phyloP scores from a whole-genome alignment of 2,113 vertebrate species.

The Pelecanoides urinatrix region DNA sequence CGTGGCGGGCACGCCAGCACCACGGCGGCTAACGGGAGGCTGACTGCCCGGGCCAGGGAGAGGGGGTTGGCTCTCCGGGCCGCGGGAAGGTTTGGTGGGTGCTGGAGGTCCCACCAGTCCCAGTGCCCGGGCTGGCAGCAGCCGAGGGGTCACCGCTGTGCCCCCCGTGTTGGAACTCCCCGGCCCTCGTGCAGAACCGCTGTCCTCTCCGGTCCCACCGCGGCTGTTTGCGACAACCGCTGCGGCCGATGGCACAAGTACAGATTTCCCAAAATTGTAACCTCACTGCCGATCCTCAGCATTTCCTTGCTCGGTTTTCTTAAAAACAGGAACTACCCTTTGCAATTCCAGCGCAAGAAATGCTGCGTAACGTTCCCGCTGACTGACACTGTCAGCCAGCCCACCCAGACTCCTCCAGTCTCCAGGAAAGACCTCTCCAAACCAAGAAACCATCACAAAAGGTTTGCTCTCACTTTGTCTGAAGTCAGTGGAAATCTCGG shows the following conservation, averaged over 20 bases:
- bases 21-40: no score
- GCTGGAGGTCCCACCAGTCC: neutral
- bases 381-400: neutral
- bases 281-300: neutral
- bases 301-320: rapidly evolving
- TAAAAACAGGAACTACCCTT: rapidly evolving
- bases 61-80: neutral
- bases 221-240: rapidly evolving
- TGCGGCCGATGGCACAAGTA: rapidly evolving
- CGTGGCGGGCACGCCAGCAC: no score
- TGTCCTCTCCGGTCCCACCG: neutral
- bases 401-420: neutral
- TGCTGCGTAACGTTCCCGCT: rapidly evolving
- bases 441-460: neutral
- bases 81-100: no score
- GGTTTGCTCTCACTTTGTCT: neutral
- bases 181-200: neutral
- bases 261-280: neutral
- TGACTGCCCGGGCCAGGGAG: neutral
- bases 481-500: neutral
- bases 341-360: rapidly evolving
- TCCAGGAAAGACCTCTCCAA: neutral
- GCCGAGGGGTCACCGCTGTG: neutral
- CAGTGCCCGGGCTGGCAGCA: rapidly evolving
- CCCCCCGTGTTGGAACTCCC: rapidly evolving